Evolutionary conservation across 2,797 vertebrate species (phyloP).

Genomic region (Phaenicophaeus curvirostris): DNA sequence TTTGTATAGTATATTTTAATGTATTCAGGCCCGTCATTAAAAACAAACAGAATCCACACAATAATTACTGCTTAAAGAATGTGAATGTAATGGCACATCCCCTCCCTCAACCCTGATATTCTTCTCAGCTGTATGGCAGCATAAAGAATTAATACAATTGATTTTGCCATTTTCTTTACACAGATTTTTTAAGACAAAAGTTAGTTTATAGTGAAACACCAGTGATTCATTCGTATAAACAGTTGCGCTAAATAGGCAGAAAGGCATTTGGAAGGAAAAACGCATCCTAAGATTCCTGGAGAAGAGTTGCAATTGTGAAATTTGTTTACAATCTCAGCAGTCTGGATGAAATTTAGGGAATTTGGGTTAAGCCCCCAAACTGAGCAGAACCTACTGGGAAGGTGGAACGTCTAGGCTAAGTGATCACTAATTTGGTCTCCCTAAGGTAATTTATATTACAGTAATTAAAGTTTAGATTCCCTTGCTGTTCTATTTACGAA

Average conservation of each 20-base stretch:
- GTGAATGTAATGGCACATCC: neutral
- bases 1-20: neutral
- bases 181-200: neutral
- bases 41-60: neutral
- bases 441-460: constrained; percentile 49
- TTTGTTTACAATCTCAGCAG: neutral
- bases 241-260: neutral
- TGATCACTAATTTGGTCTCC: constrained; percentile 59
- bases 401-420: constrained; percentile 24
- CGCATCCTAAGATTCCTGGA: neutral
- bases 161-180: neutral
- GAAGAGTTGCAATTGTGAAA: constrained; percentile 3
- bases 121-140: neutral
- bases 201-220: neutral
- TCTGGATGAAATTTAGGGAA: constrained; percentile 46
- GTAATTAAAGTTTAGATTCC: constrained; percentile 58
- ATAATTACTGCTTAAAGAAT: neutral
- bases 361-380: constrained; percentile 41
- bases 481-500: constrained; percentile 56
- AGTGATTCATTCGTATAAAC: neutral
- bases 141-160: neutral
- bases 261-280: neutral
- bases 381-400: constrained; percentile 44
- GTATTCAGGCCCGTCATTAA: neutral
- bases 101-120: neutral